Conservation (phyloP, 2,797 vertebrate genomes). For the Saxicola maurus region DNA sequence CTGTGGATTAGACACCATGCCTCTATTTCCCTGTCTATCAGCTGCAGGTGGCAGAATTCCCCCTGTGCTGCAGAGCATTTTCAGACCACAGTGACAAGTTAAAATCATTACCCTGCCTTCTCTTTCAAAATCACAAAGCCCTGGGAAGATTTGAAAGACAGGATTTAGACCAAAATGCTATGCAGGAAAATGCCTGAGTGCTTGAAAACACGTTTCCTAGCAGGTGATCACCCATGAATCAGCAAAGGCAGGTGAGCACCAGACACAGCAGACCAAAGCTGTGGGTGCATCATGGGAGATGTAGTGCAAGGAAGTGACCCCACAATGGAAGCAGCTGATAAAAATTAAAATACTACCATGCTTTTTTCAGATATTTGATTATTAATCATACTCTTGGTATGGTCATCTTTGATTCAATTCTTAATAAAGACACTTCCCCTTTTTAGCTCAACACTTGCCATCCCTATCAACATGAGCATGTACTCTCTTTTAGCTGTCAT, state of each 20-base stretch:
- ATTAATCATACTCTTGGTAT: neutral
- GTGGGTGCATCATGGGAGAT: neutral
- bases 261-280: neutral
- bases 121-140: neutral
- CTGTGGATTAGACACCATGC: neutral
- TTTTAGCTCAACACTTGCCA: neutral
- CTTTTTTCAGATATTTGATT: neutral
- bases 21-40: neutral
- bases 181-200: neutral
- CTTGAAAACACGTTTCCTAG: neutral
- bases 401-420: neutral
- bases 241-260: neutral
- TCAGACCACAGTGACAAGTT: neutral
- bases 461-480: neutral
- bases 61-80: neutral
- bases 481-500: neutral
- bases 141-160: neutral
- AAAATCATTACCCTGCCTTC: neutral
- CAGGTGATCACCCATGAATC: neutral
- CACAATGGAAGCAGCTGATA: neutral
- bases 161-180: neutral
- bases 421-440: neutral
- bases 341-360: neutral
- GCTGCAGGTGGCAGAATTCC: neutral
- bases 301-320: neutral